Base-by-base conservation (phyloP, 2,797 vertebrate species). In the Danio kyathit region DNA sequence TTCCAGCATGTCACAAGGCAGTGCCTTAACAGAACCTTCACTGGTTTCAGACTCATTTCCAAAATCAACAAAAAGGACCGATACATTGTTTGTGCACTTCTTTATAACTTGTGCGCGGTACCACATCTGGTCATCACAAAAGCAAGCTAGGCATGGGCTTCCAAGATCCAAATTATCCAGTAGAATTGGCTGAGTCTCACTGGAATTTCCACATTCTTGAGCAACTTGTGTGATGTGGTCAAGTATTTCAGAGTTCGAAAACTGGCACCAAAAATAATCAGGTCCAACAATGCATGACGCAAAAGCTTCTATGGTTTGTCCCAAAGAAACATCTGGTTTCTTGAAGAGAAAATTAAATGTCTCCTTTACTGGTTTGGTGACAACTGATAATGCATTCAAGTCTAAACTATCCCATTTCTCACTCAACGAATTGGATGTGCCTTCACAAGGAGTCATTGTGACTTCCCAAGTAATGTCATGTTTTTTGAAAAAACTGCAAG, bases 181-280 rank as follows among this genome's bases (percentile, higher is more conserved):
- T 6, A 64, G 82, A 4, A 83, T 1, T 4, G n/a, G 5, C 1
- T 82, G 59, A 0, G 83, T 87, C 0, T 83, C 59, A 1, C 84
- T 80, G 4, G 82, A 29, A 13, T 90, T 89, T 81, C 90, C 94
- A 7, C 82, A 88, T 69, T 90, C 89, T 57, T 95, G 91, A 71
- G 94, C 86, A 82, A 94, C 85, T 11, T 12, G 76, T 19, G 93
- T 92, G 5, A 98, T 66, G 14, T 76, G 88, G 19, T 88, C 84
- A 16, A 96, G 88, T 0, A 90, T 88, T 57, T 93, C 88, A 0
- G 88, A 86, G 84, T 95, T 89, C 1, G 89, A 84, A 78, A 89
- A 87, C 72, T 94, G 93, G 89, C 96, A 96, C 97, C 97, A 98
- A 78, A 98, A 98, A 85, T 92, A 95, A 70, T 93, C 87, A n/a